Conservation (phyloP, 2,888 invertebrate genomes). For the Pilophorus perplexus region DNA sequence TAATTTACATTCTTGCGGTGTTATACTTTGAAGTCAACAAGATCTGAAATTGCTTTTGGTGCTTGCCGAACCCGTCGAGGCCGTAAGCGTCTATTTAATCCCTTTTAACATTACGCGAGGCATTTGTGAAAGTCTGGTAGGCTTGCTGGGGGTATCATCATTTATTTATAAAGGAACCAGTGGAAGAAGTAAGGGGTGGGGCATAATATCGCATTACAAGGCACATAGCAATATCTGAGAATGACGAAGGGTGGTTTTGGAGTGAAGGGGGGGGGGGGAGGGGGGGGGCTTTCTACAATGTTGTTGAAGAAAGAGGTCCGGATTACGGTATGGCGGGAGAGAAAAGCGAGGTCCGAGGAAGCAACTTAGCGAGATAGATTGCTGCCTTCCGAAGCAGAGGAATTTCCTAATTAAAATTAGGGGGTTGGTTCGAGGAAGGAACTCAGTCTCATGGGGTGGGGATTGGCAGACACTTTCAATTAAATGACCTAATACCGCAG, state of each 20-base stretch:
- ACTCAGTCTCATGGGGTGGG: too few relatives aligned
- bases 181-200: background rate
- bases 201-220: slow-evolving; percentile 32
- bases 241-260: too few relatives aligned
- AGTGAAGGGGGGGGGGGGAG: background rate
- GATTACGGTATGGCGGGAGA: too few relatives aligned
- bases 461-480: slow-evolving; percentile 25
- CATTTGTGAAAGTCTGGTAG: too few relatives aligned
- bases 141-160: slow-evolving; percentile 4
- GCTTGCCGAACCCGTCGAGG: slow-evolving; percentile 21
- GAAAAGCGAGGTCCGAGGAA: slow-evolving; percentile 27
- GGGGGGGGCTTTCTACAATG: slow-evolving; percentile 6
- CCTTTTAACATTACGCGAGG: slow-evolving; percentile 11
- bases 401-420: slow-evolving; percentile 35
- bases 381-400: slow-evolving; percentile 8
- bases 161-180: slow-evolving; percentile 28
- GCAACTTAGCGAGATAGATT: slow-evolving; percentile 30
- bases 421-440: slow-evolving; percentile 5
- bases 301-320: slow-evolving; percentile 5
- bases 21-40: slow-evolving; percentile 18
- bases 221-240: slow-evolving; percentile 33
- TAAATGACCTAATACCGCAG: too few relatives aligned
- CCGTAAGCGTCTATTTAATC: slow-evolving; percentile 13
- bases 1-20: slow-evolving; percentile 15
- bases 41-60: slow-evolving; percentile 27